phyloP scores from a whole-genome alignment of 2,113 vertebrate genomes.

The Steatornis caripensis region DNA sequence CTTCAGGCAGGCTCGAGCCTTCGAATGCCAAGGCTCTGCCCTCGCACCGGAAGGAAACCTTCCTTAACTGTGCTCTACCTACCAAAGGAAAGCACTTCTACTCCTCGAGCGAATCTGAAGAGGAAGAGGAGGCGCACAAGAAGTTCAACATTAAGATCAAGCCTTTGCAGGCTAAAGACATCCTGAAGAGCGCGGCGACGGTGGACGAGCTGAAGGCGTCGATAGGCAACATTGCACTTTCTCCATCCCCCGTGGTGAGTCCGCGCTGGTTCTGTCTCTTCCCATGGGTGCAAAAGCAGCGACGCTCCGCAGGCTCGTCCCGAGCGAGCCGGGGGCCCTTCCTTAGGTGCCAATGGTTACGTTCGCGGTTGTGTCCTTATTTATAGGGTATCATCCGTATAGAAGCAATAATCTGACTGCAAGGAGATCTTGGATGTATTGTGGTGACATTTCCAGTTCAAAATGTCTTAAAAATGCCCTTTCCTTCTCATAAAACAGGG shows the following conservation, averaged over 20 bases:
- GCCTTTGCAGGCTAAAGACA: constrained; percentile 85
- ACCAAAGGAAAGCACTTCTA: constrained; percentile 92
- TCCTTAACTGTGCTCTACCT: constrained; percentile 85
- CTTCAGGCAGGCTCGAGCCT: not conserved
- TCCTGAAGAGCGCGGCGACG: constrained; percentile 81
- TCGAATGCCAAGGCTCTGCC: accelerated
- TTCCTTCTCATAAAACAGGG: not conserved
- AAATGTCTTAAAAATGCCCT: accelerated
- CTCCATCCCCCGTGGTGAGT: constrained; percentile 95
- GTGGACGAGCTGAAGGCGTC: constrained; percentile 95
- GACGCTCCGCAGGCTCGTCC: accelerated
- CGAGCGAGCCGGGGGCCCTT: accelerated
- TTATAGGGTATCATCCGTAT: accelerated
- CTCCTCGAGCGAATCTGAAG: constrained; percentile 96
- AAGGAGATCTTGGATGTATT: accelerated
- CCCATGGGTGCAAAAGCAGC: accelerated
- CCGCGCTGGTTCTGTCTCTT: accelerated
- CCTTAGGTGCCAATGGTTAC: accelerated
- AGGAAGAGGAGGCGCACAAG: constrained; percentile 91
- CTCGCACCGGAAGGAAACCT: not conserved
- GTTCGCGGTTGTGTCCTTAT: accelerated
- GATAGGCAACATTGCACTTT: constrained; percentile 90
- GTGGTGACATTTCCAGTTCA: not conserved
- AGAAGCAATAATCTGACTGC: too few relatives aligned
- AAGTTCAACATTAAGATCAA: constrained; percentile 98